A percentile compares a stretch with the other conserved stretches of the same genome.
phyloP scores from a whole-genome alignment of 2,797 vertebrate species.

The Pangasius krempfi region DNA sequence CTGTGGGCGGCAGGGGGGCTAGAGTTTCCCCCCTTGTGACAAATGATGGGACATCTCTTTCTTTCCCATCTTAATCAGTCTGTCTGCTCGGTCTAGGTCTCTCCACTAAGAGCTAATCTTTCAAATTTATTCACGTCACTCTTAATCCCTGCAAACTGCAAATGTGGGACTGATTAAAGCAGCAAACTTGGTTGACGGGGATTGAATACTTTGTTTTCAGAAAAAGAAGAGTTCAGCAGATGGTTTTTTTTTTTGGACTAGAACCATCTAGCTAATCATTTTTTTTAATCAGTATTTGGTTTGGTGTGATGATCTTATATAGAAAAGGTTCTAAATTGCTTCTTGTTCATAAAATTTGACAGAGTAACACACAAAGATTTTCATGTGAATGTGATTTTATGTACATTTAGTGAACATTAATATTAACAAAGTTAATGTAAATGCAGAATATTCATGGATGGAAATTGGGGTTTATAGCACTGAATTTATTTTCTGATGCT shows the following conservation, averaged over 20 bases:
- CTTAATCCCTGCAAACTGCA: slow-evolving; percentile 18
- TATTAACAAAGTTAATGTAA: not conserved
- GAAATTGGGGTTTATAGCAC: not conserved
- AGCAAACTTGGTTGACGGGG: not conserved
- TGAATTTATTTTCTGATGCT: not conserved
- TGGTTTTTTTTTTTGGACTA: not conserved
- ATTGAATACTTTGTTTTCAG: slow-evolving; percentile 2
- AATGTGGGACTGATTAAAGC: slow-evolving; percentile 26
- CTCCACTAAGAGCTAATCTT: not conserved
- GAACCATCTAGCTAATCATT: not conserved
- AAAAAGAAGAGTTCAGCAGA: not conserved
- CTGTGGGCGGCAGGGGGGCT: slow-evolving; percentile 38
- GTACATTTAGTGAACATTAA: not conserved
- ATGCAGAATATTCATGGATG: not conserved
- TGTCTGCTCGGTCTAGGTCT: slow-evolving; percentile 10
- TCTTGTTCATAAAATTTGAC: not conserved
- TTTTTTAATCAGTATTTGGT: not conserved
- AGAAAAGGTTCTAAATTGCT: not conserved
- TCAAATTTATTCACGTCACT: not conserved
- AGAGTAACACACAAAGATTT: not conserved
- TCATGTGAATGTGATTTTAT: not conserved
- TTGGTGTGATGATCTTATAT: not conserved
- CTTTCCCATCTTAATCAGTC: slow-evolving; percentile 14
- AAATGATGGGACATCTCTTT: slow-evolving; percentile 44
- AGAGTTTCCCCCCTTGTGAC: slow-evolving; percentile 42